Evolutionary conservation across 2,888 invertebrate genomes (phyloP).

Genomic region (Drosophila gaucha): DNA sequence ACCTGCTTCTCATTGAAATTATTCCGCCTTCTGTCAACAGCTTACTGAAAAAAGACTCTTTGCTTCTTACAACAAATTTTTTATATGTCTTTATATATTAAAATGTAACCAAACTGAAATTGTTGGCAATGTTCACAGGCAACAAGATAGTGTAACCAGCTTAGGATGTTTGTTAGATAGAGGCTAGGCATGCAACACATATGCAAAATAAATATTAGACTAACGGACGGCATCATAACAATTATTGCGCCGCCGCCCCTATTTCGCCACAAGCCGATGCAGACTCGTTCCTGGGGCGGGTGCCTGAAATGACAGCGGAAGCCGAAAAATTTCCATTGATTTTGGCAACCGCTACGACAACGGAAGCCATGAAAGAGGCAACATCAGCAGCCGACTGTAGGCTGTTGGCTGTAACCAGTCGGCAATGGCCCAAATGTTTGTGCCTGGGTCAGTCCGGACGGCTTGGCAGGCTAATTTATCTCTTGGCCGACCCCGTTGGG

Average conservation of each 20-base stretch:
- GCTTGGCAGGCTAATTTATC: conserved; percentile 71
- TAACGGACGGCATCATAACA: conserved; percentile 77
- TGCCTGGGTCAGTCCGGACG: conserved; percentile 51
- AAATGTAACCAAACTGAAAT: background rate
- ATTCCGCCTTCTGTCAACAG: too few relatives aligned
- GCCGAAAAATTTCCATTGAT: conserved; percentile 73
- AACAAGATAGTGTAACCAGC: conserved; percentile 25
- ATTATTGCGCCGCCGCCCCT: conserved; percentile 71
- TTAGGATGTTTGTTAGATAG: conserved; percentile 22
- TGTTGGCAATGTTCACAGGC: background rate
- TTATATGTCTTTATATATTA: too few relatives aligned
- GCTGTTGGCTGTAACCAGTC: conserved; percentile 43
- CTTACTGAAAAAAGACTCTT: too few relatives aligned
- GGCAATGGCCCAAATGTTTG: conserved; percentile 62
- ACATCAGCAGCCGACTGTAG: conserved; percentile 34
- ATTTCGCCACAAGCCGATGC: conserved; percentile 45
- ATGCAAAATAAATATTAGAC: conserved; percentile 77
- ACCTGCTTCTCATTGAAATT: too few relatives aligned
- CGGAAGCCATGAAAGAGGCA: conserved; percentile 69
- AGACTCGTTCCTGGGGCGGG: conserved; percentile 4
- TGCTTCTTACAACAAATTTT: too few relatives aligned
- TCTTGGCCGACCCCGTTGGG: conserved; percentile 58
- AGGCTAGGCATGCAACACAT: conserved; percentile 55
- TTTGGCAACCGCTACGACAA: conserved; percentile 68
- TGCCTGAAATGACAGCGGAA: conserved; percentile 63